Evolutionary conservation across 2,888 invertebrate genomes (phyloP), one percentile per base, ranked within the genome.

Genomic region (Hypselothyrea guttata): DNA sequence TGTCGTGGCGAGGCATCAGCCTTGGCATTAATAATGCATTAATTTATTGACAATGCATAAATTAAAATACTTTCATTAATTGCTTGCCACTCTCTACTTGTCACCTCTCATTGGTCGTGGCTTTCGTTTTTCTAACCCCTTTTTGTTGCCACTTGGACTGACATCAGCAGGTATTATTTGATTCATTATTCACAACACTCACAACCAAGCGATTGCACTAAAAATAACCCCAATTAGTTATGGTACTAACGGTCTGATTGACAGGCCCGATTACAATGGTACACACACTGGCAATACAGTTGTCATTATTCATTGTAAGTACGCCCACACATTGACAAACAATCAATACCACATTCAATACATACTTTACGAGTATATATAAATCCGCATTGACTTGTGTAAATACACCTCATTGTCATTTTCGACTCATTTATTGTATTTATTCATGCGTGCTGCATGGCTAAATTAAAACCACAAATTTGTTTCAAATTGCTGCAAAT

Each of bases 401-500:
- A 11, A 30, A 22, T 38, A 16, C 38, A 47, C 9, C 33, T 47
- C 16, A 13, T 31, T 47, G 40, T 47, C 33, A 40, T 40, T 34
- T 40, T 31, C 38, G 40, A 37, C 41, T 56, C 49, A 34, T 49
- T 55, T 48, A 41, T 35, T 42, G 49, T 40, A 55, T 48, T 55
- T 55, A 55, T 55, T 48, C 55, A 48, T 31, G 56, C 51, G 42
- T 49, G 35, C 35, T 4, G 7, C 49, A 31, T 55, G 49, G 18
- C 55, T 28, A 40, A 47, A 15, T 40, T 7, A 54, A 47, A 9
- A 27, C 47, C 47, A 54, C 33, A 48, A 54, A 34, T 46, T 22
- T 12, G 18, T 7, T 53, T 9, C 28, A 37, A 37, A 31, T 22
- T 31, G 12, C 11, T 8, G 38, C 11, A 38, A 27, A 27, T 40